Conservation (phyloP, 2,888 invertebrate genomes). For the Tromatobia lineatoria region DNA sequence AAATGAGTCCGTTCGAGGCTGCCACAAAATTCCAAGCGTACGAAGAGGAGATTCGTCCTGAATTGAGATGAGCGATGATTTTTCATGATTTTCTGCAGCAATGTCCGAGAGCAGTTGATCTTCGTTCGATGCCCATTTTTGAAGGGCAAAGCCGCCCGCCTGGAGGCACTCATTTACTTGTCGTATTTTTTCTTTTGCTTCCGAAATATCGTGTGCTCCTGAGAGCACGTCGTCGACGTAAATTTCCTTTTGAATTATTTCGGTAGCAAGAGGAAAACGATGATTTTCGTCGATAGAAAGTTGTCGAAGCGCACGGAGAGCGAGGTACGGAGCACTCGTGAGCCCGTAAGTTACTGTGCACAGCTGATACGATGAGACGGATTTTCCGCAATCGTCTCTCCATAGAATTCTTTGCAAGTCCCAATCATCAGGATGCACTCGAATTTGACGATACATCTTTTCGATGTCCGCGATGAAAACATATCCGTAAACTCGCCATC, state of each 20-base stretch:
- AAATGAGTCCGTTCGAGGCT: background rate
- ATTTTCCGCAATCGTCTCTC: background rate
- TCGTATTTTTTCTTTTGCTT: background rate
- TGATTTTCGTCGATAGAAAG: slow-evolving; percentile 23
- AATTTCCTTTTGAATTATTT: background rate
- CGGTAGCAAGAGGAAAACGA: slow-evolving; percentile 29
- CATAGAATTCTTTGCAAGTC: slow-evolving; percentile 79
- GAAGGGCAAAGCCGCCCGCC: slow-evolving; percentile 41
- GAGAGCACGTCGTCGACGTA: slow-evolving; percentile 18
- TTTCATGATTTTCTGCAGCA: too few relatives aligned
- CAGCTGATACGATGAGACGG: too few relatives aligned
- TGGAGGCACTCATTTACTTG: background rate
- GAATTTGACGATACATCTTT: slow-evolving; percentile 81
- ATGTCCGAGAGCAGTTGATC: background rate
- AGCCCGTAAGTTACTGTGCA: slow-evolving; percentile 2
- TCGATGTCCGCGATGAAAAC: slow-evolving; percentile 81
- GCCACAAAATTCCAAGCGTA: background rate
- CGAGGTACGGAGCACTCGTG: too few relatives aligned
- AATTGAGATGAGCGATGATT: background rate
- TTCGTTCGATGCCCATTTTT: slow-evolving; percentile 40
- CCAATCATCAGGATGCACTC: slow-evolving; percentile 70
- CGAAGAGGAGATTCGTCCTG: background rate
- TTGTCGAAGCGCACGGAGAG: too few relatives aligned
- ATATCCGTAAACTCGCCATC: slow-evolving; percentile 74
- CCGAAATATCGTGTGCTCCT: background rate